phyloP scores from a whole-genome alignment of 2,113 vertebrate species.

The Takifugu bimaculatus region DNA sequence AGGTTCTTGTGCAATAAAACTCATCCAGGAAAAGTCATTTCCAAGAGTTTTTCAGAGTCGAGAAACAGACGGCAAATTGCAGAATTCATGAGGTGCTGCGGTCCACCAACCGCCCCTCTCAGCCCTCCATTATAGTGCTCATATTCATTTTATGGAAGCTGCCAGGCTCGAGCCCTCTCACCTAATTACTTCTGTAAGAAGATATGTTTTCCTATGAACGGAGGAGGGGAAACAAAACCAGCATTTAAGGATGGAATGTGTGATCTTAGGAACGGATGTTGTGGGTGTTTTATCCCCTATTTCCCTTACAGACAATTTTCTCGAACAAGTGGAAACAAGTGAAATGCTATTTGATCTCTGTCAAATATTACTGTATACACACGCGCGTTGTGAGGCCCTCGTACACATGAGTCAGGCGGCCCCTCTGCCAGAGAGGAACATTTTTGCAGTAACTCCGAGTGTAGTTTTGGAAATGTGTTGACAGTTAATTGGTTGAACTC shows the following conservation, averaged over 20 bases:
- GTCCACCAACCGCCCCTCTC: conserved; percentile 58
- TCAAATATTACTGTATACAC: conserved; percentile 61
- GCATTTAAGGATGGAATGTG: conserved; percentile 72
- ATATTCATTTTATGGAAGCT: conserved; percentile 67
- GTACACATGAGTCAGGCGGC: conserved; percentile 25
- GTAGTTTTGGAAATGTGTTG: conserved; percentile 48
- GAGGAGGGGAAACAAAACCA: conserved; percentile 65
- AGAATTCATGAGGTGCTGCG: conserved; percentile 59
- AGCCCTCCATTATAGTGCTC: conserved; percentile 60
- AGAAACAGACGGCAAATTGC: conserved; percentile 70
- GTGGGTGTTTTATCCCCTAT: conserved; percentile 71
- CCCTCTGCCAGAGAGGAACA: conserved; percentile 28
- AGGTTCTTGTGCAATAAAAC: conserved; percentile 77
- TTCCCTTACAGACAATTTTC: conserved; percentile 70
- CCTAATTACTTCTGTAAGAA: conserved; percentile 71
- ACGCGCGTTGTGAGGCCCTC: conserved; percentile 32
- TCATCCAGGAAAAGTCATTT: conserved; percentile 77
- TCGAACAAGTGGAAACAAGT: conserved; percentile 75
- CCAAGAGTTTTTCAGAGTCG: conserved; percentile 74
- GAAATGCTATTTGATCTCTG: conserved; percentile 67
- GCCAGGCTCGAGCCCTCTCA: conserved; percentile 57
- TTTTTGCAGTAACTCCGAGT: conserved; percentile 30
- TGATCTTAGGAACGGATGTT: conserved; percentile 72
- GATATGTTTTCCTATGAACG: conserved; percentile 68
- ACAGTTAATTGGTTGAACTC: conserved; percentile 44